Evolutionary conservation across 2,888 invertebrate species (phyloP).

Genomic region (Leptinotarsa rubiginosa): DNA sequence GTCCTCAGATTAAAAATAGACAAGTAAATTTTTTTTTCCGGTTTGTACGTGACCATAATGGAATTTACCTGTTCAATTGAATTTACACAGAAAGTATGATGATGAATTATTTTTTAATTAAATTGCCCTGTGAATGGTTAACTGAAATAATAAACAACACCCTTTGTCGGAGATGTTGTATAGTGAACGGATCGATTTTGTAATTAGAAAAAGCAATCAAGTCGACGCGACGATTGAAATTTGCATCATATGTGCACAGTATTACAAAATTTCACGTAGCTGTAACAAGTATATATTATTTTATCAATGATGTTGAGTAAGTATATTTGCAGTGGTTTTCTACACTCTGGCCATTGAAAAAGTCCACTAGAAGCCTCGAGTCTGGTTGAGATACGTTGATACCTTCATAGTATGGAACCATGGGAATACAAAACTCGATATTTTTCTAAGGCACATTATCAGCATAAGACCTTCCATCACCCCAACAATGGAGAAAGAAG

Average conservation of each 20-base stretch:
- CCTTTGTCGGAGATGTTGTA: background rate
- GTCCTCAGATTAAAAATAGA: background rate
- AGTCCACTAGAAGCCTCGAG: too few relatives aligned
- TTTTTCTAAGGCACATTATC: too few relatives aligned
- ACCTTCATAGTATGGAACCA: too few relatives aligned
- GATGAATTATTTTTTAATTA: slow-evolving; percentile 12
- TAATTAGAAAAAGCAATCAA: slow-evolving; percentile 1
- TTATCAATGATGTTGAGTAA: too few relatives aligned
- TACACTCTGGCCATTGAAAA: too few relatives aligned
- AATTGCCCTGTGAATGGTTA: slow-evolving; percentile 8
- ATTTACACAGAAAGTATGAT: slow-evolving; percentile 11
- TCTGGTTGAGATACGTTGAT: too few relatives aligned
- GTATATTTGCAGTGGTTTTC: too few relatives aligned
- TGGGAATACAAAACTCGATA: too few relatives aligned
- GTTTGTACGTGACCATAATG: slow-evolving; percentile 1
- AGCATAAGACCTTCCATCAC: too few relatives aligned
- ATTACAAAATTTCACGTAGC: too few relatives aligned
- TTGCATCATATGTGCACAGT: background rate
- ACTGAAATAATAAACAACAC: slow-evolving; percentile 11
- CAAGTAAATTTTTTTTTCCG: background rate
- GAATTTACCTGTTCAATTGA: slow-evolving; percentile 14
- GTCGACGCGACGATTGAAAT: background rate
- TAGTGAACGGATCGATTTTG: background rate
- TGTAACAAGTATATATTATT: too few relatives aligned
- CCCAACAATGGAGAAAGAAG: too few relatives aligned